Conservation (phyloP, 2,888 invertebrate species). For the Mechanitis mazaeus region DNA sequence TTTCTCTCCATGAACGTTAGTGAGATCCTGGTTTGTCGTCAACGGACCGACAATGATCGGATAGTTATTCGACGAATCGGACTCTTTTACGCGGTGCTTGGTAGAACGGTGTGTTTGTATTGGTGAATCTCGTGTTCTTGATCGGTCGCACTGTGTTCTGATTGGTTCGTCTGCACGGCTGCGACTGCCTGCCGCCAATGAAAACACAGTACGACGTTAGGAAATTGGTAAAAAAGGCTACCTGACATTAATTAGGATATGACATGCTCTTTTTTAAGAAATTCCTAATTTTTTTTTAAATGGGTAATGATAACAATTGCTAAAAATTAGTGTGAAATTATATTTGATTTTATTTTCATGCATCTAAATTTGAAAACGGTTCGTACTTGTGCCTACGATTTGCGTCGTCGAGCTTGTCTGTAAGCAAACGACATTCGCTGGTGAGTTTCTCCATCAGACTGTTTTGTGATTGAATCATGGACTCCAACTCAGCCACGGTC, state of each 20-base stretch:
- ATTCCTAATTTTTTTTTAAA: conserved; percentile 31
- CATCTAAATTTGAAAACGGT: conserved; percentile 54
- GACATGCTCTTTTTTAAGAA: background rate
- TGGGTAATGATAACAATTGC: conserved; percentile 62
- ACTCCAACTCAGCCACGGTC: conserved; percentile 92
- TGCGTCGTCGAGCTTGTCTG: conserved; percentile 92
- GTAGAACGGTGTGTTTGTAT: conserved; percentile 53
- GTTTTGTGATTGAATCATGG: conserved; percentile 93
- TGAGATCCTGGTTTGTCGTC: conserved; percentile 74
- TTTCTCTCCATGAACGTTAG: conserved; percentile 58
- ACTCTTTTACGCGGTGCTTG: conserved; percentile 75
- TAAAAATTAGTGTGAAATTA: background rate
- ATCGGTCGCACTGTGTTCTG: conserved; percentile 74
- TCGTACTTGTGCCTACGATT: conserved; percentile 92
- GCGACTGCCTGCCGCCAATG: conserved; percentile 77
- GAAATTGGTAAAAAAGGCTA: conserved; percentile 32
- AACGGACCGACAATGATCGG: conserved; percentile 69
- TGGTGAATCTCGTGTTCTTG: conserved; percentile 60
- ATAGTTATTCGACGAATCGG: conserved; percentile 76
- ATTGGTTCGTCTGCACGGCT: conserved; percentile 74
- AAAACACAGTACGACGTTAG: conserved; percentile 77
- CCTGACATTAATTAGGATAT: conserved; percentile 20
- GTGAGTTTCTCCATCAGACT: conserved; percentile 95
- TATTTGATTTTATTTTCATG: conserved; percentile 43
- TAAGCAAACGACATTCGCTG: conserved; percentile 91